Base-by-base conservation (phyloP, 2,113 vertebrate species). In the Athene noctua region DNA sequence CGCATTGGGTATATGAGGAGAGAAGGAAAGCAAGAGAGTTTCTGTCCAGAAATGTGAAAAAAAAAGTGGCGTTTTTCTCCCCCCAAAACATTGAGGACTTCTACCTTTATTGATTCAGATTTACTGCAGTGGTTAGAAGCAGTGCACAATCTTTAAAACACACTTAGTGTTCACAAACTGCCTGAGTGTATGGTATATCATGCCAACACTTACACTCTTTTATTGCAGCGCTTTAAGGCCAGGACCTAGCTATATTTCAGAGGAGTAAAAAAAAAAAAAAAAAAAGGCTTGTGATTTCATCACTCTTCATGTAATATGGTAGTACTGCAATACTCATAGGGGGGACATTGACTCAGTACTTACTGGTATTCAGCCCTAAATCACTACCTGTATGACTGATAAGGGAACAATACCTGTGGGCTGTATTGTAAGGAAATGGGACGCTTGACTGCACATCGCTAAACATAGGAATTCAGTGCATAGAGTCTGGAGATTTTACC, bases 161-260 rank as follows among this genome's bases (percentile, higher is more conserved):
- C 63, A n/a, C 57, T 73, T 47, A 80, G 59, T 75, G 65, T 34
- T 90, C 91, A 70, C 87, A 96, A 73, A 54, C 15, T 85, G 88
- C 18, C 55, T 63, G 82, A 52, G 70, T 34, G 27, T 14, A 18
- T 36, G n/a, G 66, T 63, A 18, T n/a, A 49, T 58, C 70, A 26
- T 15, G 18, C 51, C 82, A 94, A 23, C 25, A n/a, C 30, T 83
- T 65, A 16, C 29, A 29, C 36, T 44, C 58, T 57, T 96, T 90
- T 54, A 61, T 36, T 75, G 79, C 72, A 84, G 32, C 0, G 0
- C 32, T 82, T 94, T 66, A 77, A 79, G 87, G 36, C 40, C 54
- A 38, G 44, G 25, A 78, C 89, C 29, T 55, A 32, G 1, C 17
- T 67, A 11, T 58, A 74, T 55, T 71, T 88, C 47, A 92, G 44